Base-by-base conservation (phyloP, 2,113 vertebrate species). In the Semicossyphus pulcher region DNA sequence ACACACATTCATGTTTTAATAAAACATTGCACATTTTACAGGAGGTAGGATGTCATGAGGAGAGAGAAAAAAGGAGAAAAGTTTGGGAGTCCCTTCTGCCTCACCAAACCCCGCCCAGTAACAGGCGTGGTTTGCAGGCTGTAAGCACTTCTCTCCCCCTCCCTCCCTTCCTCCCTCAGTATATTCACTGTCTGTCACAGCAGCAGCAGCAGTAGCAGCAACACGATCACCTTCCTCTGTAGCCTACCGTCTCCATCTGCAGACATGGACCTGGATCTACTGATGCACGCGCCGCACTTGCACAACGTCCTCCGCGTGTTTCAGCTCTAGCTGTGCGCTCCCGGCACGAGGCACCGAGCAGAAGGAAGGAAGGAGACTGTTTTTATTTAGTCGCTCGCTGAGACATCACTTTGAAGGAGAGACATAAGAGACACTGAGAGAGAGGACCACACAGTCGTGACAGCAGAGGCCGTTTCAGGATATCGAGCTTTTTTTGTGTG, bases 261-360 rank as follows among this genome's bases (percentile, higher is more conserved):
- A 72, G 60, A 83, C 83, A 90, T 91, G 87, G 78, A 80, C 36
- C 74, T 5, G 68, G 57, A 72, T 54, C 47, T 36, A 48, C 54
- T 10, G 23, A 14, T 39, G 72, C 12, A 42, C 78, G 3, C 29
- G 56, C 68, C 62, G 49, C 78, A n/a, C 66, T 49, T 4, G 53
- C 58, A 51, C 29, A 39, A 29, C 68, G 15, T 41, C 65, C 34
- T 37, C 51, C 26, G 15, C 29, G 39, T 25, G 41, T 45, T 10
- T 59, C 73, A 62, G 75, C 85, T 79, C 39, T 87, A 85, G 80
- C 77, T 8, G 74, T 62, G 74, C 66, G 67, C 74, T 36, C 65
- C 65, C 70, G 39, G 71, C 39, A 60, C 39, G 57, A 48, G 26
- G 60, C 68, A 10, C 31, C 9, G 32, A 37, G 10, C 29, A 31